These are phyloP conservation scores for Phengaris alcon DNA, from an alignment of 2,888 invertebrate species.

Conservation along the genomic window DNA sequence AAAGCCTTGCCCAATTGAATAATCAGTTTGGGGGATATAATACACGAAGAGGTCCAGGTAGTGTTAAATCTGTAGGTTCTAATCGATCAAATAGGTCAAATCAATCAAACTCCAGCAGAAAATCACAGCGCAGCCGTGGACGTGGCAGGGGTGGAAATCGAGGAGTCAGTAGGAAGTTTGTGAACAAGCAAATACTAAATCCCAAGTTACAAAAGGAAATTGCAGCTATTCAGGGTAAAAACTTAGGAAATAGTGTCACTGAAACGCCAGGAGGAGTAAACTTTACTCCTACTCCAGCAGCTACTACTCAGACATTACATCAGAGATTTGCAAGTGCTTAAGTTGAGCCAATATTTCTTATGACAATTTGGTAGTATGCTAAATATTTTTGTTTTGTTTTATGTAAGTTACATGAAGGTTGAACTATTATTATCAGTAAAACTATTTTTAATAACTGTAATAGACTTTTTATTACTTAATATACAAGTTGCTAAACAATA, in stretches of 20 bases:
- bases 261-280: slow-evolving; percentile 48
- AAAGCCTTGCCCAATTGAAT: slow-evolving; percentile 64
- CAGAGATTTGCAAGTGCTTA: slow-evolving; percentile 66
- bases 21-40: slow-evolving; percentile 61
- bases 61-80: slow-evolving; percentile 68
- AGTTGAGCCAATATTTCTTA: not conserved
- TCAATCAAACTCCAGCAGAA: slow-evolving; percentile 53
- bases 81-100: slow-evolving; percentile 60
- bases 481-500: not conserved
- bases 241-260: slow-evolving; percentile 43
- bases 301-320: slow-evolving; percentile 66
- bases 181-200: slow-evolving; percentile 65
- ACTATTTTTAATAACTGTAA: not conserved
- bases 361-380: not conserved
- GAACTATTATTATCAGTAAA: not conserved
- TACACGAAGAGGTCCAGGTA: slow-evolving; percentile 62
- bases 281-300: slow-evolving; percentile 63
- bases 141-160: slow-evolving; percentile 60
- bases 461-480: not conserved
- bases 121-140: slow-evolving; percentile 53
- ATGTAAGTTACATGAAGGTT: not conserved
- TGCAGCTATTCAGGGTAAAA: slow-evolving; percentile 68
- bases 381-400: not conserved
- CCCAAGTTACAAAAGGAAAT: slow-evolving; percentile 69
- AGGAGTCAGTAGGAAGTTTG: slow-evolving; percentile 62